Conservation (phyloP, 2,888 invertebrate species). For the Leptopterna dolabrata region DNA sequence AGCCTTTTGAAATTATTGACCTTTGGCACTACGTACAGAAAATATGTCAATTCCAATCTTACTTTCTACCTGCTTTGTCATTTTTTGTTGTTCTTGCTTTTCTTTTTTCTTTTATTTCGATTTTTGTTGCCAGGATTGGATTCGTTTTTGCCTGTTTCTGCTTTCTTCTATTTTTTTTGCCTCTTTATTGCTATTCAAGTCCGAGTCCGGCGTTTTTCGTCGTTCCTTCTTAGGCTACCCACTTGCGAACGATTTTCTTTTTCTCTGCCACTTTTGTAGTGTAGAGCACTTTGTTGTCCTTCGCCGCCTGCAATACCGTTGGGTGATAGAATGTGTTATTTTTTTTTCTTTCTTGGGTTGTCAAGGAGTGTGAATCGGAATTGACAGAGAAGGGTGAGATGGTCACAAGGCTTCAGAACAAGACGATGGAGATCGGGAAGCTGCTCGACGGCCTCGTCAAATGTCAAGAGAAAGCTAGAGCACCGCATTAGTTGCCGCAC, state of each 20-base stretch:
- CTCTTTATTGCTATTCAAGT: not conserved
- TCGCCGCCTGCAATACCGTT: not conserved
- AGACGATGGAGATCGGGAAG: constrained; percentile 95
- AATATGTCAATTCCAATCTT: no score
- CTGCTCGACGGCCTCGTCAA: constrained; percentile 91
- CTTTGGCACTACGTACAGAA: no score
- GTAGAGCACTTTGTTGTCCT: not conserved
- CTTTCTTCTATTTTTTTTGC: not conserved
- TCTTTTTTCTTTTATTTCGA: not conserved
- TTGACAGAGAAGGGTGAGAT: constrained; percentile 96
- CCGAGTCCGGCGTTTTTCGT: not conserved
- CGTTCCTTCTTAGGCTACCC: no score
- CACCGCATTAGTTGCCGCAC: constrained; percentile 10
- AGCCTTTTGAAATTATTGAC: no score
- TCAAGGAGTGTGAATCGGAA: constrained; percentile 93
- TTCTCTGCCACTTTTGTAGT: not conserved
- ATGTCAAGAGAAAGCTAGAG: constrained; percentile 68
- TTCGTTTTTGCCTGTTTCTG: not conserved
- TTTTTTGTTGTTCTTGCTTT: not conserved
- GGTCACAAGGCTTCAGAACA: constrained; percentile 93
- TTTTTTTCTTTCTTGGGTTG: constrained; percentile 47
- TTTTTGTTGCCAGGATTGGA: not conserved
- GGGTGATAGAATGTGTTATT: constrained; percentile 6
- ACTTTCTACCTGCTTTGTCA: not conserved
- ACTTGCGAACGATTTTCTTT: no score